A percentile compares a stretch with the other conserved stretches of the same genome.
These are phyloP conservation scores for Pseudopodoces humilis DNA, from an alignment of 2,113 vertebrate species.

Conservation along the genomic window DNA sequence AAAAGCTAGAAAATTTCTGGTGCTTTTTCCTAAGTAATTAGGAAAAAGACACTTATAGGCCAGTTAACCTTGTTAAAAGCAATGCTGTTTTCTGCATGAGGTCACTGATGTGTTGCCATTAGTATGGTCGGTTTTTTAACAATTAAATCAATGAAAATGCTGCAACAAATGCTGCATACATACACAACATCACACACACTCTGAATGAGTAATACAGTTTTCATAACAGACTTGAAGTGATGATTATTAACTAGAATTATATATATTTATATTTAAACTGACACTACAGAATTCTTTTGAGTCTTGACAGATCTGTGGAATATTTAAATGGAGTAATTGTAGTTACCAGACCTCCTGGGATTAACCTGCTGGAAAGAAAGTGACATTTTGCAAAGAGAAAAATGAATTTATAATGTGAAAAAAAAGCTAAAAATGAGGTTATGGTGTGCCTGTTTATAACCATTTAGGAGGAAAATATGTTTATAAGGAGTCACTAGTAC, in stretches of 20 bases:
- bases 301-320: slow-evolving; percentile 79
- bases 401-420: slow-evolving; percentile 65
- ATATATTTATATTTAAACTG: slow-evolving; percentile 84
- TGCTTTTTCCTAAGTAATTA: slow-evolving; percentile 45
- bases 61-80: slow-evolving; percentile 60
- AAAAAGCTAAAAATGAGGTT: slow-evolving; percentile 63
- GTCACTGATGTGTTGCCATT: slow-evolving; percentile 50
- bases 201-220: slow-evolving; percentile 73
- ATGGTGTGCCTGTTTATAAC: slow-evolving; percentile 67
- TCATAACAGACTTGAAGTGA: slow-evolving; percentile 76
- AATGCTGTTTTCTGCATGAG: slow-evolving; percentile 55
- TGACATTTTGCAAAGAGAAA: slow-evolving; percentile 74
- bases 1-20: slow-evolving; percentile 53
- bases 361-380: slow-evolving; percentile 75
- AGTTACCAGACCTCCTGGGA: slow-evolving; percentile 78
- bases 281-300: slow-evolving; percentile 81
- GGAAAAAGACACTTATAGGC: slow-evolving; percentile 35
- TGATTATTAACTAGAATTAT: slow-evolving; percentile 78
- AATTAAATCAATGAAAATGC: slow-evolving; percentile 71
- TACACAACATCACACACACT: slow-evolving; percentile 57
- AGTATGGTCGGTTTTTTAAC: slow-evolving; percentile 58
- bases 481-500: slow-evolving; percentile 59
- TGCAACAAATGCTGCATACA: slow-evolving; percentile 47
- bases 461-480: slow-evolving; percentile 61
- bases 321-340: slow-evolving; percentile 81